Conservation (phyloP, 2,797 vertebrate species). For the Crotalus adamanteus region DNA sequence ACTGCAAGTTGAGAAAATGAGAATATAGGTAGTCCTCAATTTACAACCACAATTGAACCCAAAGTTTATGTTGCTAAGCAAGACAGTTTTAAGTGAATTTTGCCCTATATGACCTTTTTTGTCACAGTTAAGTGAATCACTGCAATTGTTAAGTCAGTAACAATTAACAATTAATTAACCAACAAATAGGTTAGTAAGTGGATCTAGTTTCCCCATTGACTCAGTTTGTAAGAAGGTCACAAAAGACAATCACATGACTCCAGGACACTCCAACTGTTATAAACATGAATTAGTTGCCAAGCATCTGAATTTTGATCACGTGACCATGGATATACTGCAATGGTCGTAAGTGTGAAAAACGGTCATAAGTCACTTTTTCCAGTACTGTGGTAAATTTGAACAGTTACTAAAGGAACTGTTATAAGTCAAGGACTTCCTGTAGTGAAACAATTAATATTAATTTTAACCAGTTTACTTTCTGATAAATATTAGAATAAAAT, state of each 20-base stretch:
- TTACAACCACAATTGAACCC: neutral
- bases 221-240: neutral
- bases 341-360: neutral
- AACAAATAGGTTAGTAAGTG: neutral
- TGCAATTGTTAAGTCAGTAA: neutral
- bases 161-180: no score
- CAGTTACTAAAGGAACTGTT: neutral
- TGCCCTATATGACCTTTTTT: neutral
- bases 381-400: neutral
- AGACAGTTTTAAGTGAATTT: neutral
- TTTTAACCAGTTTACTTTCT: neutral
- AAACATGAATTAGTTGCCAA: neutral
- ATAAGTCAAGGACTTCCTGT: neutral
- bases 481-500: neutral
- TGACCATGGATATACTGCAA: neutral
- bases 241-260: neutral
- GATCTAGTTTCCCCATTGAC: neutral
- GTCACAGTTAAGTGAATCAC: neutral
- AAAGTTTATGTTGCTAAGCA: neutral
- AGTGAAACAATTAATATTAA: neutral
- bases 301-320: neutral
- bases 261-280: neutral
- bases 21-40: neutral
- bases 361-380: neutral
- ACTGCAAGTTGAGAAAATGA: neutral